Conservation (phyloP, 1,140 invertebrate genomes). For the Spodoptera litura region DNA sequence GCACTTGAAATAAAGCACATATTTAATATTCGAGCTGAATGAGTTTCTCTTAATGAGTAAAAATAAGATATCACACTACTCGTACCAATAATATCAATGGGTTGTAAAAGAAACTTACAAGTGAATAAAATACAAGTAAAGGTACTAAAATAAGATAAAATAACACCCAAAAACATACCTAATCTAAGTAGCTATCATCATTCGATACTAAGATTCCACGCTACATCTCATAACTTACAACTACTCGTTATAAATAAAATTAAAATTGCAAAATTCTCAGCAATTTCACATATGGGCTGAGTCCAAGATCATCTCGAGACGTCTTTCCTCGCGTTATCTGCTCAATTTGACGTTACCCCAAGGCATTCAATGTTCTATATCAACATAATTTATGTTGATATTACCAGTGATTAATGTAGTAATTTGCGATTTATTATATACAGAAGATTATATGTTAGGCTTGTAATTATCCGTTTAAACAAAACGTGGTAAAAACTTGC, state of each 20-base stretch:
- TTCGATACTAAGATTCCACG: slow-evolving; percentile 20
- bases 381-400: slow-evolving; percentile 81
- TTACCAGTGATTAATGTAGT: slow-evolving; percentile 78
- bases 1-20: no score
- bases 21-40: no score
- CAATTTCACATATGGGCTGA: slow-evolving; percentile 82
- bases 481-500: slow-evolving; percentile 19
- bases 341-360: slow-evolving; percentile 73
- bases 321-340: slow-evolving; percentile 67
- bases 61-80: no score
- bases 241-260: slow-evolving; percentile 81
- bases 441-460: slow-evolving; percentile 42
- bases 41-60: no score
- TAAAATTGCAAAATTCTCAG: slow-evolving; percentile 84
- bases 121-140: not conserved
- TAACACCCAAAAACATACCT: no score
- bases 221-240: slow-evolving; percentile 55
- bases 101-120: not conserved
- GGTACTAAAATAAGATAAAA: not conserved
- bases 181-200: not conserved
- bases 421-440: slow-evolving; percentile 59
- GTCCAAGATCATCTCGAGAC: slow-evolving; percentile 74
- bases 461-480: slow-evolving; percentile 41
- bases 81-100: no score
- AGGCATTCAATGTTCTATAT: slow-evolving; percentile 76